Conservation (phyloP, 2,888 invertebrate genomes). For the Deilephila elpenor region DNA sequence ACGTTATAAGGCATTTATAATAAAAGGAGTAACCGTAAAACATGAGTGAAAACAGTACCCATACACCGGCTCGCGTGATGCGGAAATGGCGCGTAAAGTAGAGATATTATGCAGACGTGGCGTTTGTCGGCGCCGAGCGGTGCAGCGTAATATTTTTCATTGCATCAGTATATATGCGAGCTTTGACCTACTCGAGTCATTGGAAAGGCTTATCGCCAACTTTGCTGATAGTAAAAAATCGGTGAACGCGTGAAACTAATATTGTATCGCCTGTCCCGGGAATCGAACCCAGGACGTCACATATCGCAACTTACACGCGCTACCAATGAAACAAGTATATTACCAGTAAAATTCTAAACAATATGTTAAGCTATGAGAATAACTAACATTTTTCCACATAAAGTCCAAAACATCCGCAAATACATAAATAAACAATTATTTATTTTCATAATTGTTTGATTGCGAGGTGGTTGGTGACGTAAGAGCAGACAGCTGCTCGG, state of each 20-base stretch:
- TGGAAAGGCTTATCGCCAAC: neutral
- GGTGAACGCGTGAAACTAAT: too few species aligned
- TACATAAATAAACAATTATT: conserved; percentile 25
- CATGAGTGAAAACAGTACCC: neutral
- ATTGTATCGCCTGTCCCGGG: too few species aligned
- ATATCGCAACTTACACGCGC: too few species aligned
- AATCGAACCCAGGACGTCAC: too few species aligned
- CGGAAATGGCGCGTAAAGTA: conserved; percentile 18
- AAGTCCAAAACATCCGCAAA: conserved; percentile 19
- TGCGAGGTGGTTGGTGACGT: conserved; percentile 51
- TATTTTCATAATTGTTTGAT: conserved; percentile 36
- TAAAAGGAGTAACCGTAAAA: neutral
- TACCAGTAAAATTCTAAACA: too few species aligned
- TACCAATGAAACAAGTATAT: too few species aligned
- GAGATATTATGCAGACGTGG: conserved; percentile 18
- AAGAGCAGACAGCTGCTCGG: conserved; percentile 39
- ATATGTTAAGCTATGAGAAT: too few species aligned
- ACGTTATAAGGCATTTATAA: neutral
- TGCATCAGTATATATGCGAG: neutral
- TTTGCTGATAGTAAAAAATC: neutral
- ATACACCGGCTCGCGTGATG: neutral
- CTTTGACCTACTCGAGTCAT: neutral
- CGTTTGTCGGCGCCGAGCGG: neutral
- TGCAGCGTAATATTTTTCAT: conserved; percentile 13
- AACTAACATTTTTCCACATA: too few species aligned